Percentiles rank a stretch among this genome's conserved stretches.
Evolutionary conservation across 1,140 invertebrate species (phyloP).

Genomic region (Piezodorus guildinii): DNA sequence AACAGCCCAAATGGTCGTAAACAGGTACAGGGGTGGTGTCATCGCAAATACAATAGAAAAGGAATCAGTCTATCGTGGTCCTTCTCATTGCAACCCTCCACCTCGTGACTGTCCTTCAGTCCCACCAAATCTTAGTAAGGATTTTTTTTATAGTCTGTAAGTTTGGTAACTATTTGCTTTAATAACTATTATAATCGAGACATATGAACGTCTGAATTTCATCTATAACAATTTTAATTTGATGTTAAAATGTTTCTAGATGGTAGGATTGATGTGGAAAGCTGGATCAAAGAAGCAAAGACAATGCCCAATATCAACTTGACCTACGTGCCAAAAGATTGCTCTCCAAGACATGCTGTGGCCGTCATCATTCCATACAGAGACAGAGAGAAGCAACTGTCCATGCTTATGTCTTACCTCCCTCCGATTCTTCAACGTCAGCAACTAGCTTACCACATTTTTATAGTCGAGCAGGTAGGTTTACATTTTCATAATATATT

Average conservation of each 20-base stretch:
- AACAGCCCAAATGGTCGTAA: conserved; percentile 29
- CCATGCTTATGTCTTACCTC: conserved; percentile 40
- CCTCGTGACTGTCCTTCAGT: conserved; percentile 28
- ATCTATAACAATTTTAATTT: too few relatives aligned
- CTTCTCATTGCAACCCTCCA: neutral
- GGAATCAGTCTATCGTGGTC: neutral
- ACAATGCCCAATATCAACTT: neutral
- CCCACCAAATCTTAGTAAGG: conserved; percentile 30
- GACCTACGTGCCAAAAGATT: conserved; percentile 38
- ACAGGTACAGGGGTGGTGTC: conserved; percentile 25
- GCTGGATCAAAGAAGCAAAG: neutral
- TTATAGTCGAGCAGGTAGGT: conserved; percentile 47
- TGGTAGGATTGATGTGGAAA: conserved; percentile 19
- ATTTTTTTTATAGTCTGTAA: neutral
- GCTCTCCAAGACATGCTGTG: conserved; percentile 39
- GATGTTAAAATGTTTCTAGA: conserved; percentile 1
- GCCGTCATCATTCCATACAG: conserved; percentile 51
- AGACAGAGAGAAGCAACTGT: conserved; percentile 44
- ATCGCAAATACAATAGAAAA: conserved; percentile 19
- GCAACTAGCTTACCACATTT: conserved; percentile 48
- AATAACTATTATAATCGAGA: too few relatives aligned
- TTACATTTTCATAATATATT: too few relatives aligned
- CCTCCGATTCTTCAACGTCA: conserved; percentile 49
- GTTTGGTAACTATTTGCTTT: too few relatives aligned
- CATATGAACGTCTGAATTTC: too few relatives aligned